Evolutionary conservation across 2,797 vertebrate genomes (phyloP), one percentile per base, ranked within the genome.

Genomic region (Thripadectes ignobilis): DNA sequence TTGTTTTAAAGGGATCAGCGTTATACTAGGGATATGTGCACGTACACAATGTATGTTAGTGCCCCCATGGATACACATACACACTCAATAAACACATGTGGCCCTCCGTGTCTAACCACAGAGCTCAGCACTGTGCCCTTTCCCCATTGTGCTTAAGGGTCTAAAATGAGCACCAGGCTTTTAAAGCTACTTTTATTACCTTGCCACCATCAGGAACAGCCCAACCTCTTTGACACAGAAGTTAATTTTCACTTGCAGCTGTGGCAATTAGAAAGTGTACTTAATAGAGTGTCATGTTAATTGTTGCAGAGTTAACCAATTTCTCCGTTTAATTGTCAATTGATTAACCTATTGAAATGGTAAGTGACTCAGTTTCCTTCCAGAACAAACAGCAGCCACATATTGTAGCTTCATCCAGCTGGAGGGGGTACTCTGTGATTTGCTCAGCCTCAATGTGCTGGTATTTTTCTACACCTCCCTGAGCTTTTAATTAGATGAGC

Each of bases 331-430:
- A 98, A 98, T 98, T 98, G 98, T 97, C 97, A 97, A 98, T 98
- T 98, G 98, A 98, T 98, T 98, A 98, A 98, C 98, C 98, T 98
- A 98, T 98, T 98, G 98, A 98, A 98, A 98, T 98, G 98, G 98
- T 98, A 98, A 98, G 97, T 98, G 98, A 98, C 98, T 98, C 98
- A 98, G 98, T 98, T 98, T 98, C 98, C 98, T 98, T 98, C 98
- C 97, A 98, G 98, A 98, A 97, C 98, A 98, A 98, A 98, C 97
- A 98, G 93, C 95, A 95, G 96, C 95, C 66, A 87, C 97, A 91
- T 96, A 97, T 95, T 97, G 97, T 96, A 93, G 96, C 96, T 96
- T 95, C 97, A 97, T 97, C 94, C 97, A 96, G 97, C 97, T 96
- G 93, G 97, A 98, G 97, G 97, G 97, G 90, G 95, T 92, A 92